Conservation (phyloP, 2,888 invertebrate genomes). For the Fissipunctia ypsillon region DNA sequence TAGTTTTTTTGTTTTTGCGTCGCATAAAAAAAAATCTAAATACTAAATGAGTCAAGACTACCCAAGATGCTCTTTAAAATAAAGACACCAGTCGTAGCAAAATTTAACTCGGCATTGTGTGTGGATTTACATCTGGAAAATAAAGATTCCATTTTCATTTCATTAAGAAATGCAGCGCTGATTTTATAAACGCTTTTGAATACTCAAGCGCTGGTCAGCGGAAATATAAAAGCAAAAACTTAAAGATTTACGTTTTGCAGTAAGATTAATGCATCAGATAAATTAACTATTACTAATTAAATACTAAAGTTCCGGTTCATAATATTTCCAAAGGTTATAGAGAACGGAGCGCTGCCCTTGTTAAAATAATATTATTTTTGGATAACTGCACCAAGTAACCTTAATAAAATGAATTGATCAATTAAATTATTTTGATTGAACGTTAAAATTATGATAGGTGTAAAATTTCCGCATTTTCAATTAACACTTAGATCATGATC, state of each 20-base stretch:
- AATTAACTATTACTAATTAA: constrained; percentile 42
- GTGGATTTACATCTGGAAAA: no score
- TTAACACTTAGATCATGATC: constrained; percentile 33
- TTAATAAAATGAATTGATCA: constrained; percentile 52
- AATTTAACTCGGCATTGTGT: background rate
- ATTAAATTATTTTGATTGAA: constrained; percentile 57
- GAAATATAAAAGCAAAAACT: constrained; percentile 25
- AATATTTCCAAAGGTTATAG: constrained; percentile 51
- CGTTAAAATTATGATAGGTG: constrained; percentile 47
- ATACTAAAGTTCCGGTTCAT: constrained; percentile 45
- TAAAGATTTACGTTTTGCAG: constrained; percentile 1
- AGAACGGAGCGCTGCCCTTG: constrained; percentile 58
- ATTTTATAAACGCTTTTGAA: background rate
- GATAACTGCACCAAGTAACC: constrained; percentile 54
- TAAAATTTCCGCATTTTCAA: constrained; percentile 61
- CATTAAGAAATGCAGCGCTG: no score
- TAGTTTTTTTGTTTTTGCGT: background rate
- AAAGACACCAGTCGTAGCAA: background rate
- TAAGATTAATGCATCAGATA: constrained; percentile 37
- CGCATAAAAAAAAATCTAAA: background rate
- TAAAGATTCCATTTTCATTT: no score
- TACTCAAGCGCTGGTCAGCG: constrained; percentile 9
- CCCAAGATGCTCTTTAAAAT: background rate
- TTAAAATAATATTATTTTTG: constrained; percentile 53
- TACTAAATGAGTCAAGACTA: constrained; percentile 3